A percentile compares a stretch with the other conserved stretches of the same genome.
phyloP scores from a whole-genome alignment of 1,140 invertebrate genomes.

The Polyergus mexicanus region DNA sequence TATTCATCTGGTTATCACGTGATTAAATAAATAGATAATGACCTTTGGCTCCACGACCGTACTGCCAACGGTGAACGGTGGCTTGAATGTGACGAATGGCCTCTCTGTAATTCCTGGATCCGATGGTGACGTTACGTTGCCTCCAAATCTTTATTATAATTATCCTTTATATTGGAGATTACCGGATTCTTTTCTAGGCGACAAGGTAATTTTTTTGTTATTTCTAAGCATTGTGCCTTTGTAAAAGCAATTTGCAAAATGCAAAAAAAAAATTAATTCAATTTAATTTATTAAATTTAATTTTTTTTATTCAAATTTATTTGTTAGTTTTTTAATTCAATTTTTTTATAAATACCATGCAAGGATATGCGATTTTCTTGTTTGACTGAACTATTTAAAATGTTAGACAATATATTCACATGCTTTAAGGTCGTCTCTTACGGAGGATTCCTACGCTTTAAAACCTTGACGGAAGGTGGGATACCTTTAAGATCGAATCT shows the following conservation, averaged over 20 bases:
- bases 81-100: conserved; percentile 88
- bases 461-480: conserved; percentile 90
- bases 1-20: neutral
- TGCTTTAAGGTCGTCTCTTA: conserved; percentile 93
- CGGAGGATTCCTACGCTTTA: conserved; percentile 95
- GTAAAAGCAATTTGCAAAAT: neutral
- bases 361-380: neutral
- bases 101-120: conserved; percentile 90
- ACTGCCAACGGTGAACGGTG: conserved; percentile 80
- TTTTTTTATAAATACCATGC: neutral
- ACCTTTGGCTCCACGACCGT: conserved; percentile 79
- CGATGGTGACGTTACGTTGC: conserved; percentile 89
- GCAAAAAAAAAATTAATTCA: no score
- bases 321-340: neutral
- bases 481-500: conserved; percentile 88
- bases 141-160: conserved; percentile 89
- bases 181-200: conserved; percentile 94
- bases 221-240: neutral
- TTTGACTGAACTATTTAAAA: neutral
- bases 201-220: conserved; percentile 88
- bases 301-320: neutral
- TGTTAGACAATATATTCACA: neutral
- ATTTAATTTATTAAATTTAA: no score
- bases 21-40: conserved; percentile 76
- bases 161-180: conserved; percentile 95